These are phyloP conservation scores for Danaus plexippus DNA, from an alignment of 1,140 invertebrate species.

Conservation along the genomic window DNA sequence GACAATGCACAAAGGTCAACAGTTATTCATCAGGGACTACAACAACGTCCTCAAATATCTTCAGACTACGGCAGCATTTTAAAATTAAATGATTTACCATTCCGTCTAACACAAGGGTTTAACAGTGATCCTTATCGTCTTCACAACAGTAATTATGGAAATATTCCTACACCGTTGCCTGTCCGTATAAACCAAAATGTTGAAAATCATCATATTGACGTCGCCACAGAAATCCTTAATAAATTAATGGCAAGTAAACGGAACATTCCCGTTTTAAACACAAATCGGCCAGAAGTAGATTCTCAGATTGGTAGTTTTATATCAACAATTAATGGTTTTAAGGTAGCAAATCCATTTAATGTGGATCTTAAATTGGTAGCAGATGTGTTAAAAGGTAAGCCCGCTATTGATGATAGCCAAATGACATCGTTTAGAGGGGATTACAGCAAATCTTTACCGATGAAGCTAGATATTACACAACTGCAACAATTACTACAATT, in stretches of 20 bases:
- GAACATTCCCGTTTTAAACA: slow-evolving; percentile 18
- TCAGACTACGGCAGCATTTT: slow-evolving; percentile 41
- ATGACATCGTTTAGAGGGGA: slow-evolving; percentile 45
- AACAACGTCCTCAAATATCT: slow-evolving; percentile 29
- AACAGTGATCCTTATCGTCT: slow-evolving; percentile 33
- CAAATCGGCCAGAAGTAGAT: slow-evolving; percentile 52
- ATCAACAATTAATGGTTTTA: slow-evolving; percentile 63
- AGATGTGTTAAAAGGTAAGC: slow-evolving; percentile 66
- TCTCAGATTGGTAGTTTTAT: slow-evolving; percentile 35
- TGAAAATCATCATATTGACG: slow-evolving; percentile 58
- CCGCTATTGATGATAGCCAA: slow-evolving; percentile 46
- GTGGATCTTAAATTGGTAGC: slow-evolving; percentile 64
- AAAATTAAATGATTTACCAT: slow-evolving; percentile 58
- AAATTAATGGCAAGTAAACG: slow-evolving; percentile 52
- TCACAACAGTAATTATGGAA: slow-evolving; percentile 42
- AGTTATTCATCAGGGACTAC: slow-evolving; percentile 35
- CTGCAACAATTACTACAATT: slow-evolving; percentile 48
- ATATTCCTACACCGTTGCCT: slow-evolving; percentile 45
- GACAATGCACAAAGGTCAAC: slow-evolving; percentile 35
- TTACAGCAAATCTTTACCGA: slow-evolving; percentile 40
- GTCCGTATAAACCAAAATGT: slow-evolving; percentile 64
- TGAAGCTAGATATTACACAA: slow-evolving; percentile 60
- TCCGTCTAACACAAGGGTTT: slow-evolving; percentile 43
- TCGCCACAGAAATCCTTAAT: slow-evolving; percentile 45
- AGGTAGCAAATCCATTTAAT: slow-evolving; percentile 66